Evolutionary conservation across 2,888 invertebrate species (phyloP), one percentile per base, ranked within the genome.

Genomic region (Desoria tigrina): DNA sequence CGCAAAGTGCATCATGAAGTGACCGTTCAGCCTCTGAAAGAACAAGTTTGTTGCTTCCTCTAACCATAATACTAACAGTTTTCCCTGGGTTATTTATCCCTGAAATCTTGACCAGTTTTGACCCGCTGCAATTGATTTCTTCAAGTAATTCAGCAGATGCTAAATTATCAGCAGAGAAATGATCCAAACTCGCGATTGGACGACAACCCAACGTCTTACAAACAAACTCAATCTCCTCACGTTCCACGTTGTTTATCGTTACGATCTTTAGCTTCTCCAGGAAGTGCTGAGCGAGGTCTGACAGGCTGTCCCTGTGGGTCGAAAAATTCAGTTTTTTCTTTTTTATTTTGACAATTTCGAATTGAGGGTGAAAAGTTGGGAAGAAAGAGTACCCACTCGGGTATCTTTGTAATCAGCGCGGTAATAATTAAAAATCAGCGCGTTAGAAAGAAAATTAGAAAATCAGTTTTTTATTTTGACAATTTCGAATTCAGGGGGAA

Each of bases 181-280:
- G 99, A 82, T 99, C 99, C 69, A 98, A 83, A n/a, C 96, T 96
- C 4, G 99, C 99, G 77, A 99, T 94, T 0, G 99, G 99, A 57
- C 95, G 86, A 80, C 96, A 96, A 26, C 90, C 90, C 27, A 97
- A 82, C 6, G 93, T 92, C 84, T 95, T 97, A 82, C 95, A 96
- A 23, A 99, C 89, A 81, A 96, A 98, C 78, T 98, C 94, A 75
- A 99, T 92, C 78, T 99, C 98, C 80, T 98, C 98, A 60, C 99
- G 87, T 81, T 99, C 99, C 63, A 99, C 87, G 79, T 99, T 98
- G 81, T 95, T 97, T 59, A 99, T 88, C 1, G 98, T 97, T 89
- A 99, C 90, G 61, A 96, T 94, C 81, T 99, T 99, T 80, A 98
- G 94, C 84, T 99, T 99, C 79, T 97, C 96, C 75, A 99, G 84